Evolutionary conservation across 2,797 vertebrate genomes (phyloP).

Genomic region (Zalophus californianus): DNA sequence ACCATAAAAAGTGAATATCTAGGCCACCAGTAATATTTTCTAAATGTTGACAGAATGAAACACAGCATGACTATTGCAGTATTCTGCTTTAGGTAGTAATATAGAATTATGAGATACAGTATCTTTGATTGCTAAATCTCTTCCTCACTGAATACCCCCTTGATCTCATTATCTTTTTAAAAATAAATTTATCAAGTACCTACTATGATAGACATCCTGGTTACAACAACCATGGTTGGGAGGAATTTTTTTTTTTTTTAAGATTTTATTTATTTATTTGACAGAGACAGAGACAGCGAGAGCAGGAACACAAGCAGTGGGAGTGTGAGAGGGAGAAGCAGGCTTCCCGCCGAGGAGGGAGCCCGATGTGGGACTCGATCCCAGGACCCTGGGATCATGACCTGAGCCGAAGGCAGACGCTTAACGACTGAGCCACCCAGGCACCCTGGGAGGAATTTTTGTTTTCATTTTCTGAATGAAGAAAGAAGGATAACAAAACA

Average conservation of each 20-base stretch:
- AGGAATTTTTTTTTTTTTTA: not conserved
- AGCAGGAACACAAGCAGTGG: too few relatives aligned
- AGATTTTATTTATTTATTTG: too few relatives aligned
- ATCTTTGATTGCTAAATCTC: not conserved
- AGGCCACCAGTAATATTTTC: not conserved
- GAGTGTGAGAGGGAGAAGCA: too few relatives aligned
- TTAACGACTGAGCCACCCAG: too few relatives aligned
- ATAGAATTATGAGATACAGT: not conserved
- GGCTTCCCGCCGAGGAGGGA: too few relatives aligned
- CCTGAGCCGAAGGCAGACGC: too few relatives aligned
- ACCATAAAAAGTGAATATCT: not conserved
- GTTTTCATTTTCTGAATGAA: conserved; percentile 3
- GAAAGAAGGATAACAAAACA: not conserved
- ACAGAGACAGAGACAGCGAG: too few relatives aligned
- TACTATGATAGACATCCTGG: not conserved
- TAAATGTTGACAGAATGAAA: not conserved
- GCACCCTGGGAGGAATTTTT: not conserved
- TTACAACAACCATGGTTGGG: not conserved
- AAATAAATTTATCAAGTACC: not conserved
- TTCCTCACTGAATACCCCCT: not conserved
- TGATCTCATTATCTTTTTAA: not conserved
- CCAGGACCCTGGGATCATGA: too few relatives aligned
- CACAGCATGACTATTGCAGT: not conserved
- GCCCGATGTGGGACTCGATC: too few relatives aligned
- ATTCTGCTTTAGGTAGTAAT: not conserved